These are phyloP conservation scores for Eulemur macaco DNA, from an alignment of 2,113 vertebrate species.

Conservation along the genomic window DNA sequence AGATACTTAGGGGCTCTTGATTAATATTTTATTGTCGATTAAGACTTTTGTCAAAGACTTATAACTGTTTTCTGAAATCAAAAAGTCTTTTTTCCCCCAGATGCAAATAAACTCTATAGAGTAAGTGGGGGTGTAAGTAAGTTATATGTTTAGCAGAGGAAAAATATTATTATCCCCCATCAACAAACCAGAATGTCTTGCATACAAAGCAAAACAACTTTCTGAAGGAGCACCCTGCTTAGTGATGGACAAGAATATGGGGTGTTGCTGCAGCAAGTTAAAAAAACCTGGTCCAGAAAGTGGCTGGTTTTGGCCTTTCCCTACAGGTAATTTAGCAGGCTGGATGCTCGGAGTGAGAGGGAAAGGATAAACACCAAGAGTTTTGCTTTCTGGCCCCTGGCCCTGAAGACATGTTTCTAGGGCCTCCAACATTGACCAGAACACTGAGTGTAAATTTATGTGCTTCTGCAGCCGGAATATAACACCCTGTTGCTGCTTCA, in stretches of 20 bases:
- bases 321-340: neutral
- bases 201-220: neutral
- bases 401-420: neutral
- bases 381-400: neutral
- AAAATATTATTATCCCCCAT: neutral
- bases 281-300: neutral
- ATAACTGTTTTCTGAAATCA: neutral
- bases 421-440: neutral
- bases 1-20: neutral
- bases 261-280: neutral
- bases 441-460: neutral
- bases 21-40: neutral
- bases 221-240: neutral
- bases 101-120: neutral
- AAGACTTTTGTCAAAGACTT: neutral
- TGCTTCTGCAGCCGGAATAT: neutral
- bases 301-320: neutral
- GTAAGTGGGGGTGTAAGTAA: neutral
- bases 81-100: neutral
- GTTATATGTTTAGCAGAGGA: neutral
- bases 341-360: neutral
- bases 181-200: neutral
- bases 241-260: fast-evolving
- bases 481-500: neutral
- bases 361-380: neutral